phyloP scores from a whole-genome alignment of 2,888 invertebrate genomes.

The Neoscelio sp. region DNA sequence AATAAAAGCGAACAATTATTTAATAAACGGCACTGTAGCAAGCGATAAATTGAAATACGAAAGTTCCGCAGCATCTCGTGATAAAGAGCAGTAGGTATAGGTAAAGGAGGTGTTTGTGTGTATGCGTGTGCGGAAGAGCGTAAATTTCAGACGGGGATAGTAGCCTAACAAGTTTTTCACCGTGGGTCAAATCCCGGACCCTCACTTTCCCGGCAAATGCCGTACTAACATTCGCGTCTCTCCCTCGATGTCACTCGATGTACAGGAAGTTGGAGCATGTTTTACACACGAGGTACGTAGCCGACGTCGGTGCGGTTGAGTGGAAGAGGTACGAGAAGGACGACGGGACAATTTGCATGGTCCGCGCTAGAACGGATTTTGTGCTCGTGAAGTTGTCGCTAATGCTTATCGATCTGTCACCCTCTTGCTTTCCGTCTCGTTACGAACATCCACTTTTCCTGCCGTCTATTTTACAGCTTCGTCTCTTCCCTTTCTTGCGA shows the following conservation, averaged over 20 bases:
- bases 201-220: conserved; percentile 16
- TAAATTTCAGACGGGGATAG: conserved; percentile 24
- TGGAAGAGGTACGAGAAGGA: conserved; percentile 23
- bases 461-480: conserved; percentile 24
- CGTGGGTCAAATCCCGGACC: conserved; percentile 23
- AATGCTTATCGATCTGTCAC: conserved; percentile 72
- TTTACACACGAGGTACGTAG: conserved; percentile 36
- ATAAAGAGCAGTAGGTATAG: conserved; percentile 12
- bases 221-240: no score
- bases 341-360: conserved; percentile 67
- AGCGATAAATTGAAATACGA: conserved; percentile 46
- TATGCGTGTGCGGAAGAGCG: conserved; percentile 24
- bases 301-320: conserved; percentile 40
- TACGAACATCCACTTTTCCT: conserved; percentile 19
- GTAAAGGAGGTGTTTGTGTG: neutral
- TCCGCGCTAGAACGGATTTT: conserved; percentile 64
- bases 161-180: conserved; percentile 48
- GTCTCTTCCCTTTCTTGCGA: conserved; percentile 24
- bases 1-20: conserved; percentile 43
- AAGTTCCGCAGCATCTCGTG: conserved; percentile 28
- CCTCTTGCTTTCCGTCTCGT: conserved; percentile 18
- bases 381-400: conserved; percentile 71
- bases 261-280: conserved; percentile 48
- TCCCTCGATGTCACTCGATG: conserved; percentile 23
- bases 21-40: conserved; percentile 33